A percentile compares a stretch with the other conserved stretches of the same genome.
Evolutionary conservation across 1,140 invertebrate species (phyloP).

Genomic region (Trichonephila inaurata): DNA sequence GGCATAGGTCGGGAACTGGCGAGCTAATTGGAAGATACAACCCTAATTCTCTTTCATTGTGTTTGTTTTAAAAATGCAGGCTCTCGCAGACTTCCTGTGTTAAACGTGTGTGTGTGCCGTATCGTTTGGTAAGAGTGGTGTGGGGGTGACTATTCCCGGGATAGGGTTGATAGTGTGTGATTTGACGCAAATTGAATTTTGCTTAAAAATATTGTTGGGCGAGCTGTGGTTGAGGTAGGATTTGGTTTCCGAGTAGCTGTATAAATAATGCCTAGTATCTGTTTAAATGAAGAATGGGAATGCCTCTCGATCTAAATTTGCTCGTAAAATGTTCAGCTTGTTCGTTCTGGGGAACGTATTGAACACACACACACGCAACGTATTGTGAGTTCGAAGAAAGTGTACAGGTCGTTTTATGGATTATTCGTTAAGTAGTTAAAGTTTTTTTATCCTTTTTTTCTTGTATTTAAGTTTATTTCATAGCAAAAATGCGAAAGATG

Average conservation of each 20-base stretch:
- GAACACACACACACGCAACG: neutral
- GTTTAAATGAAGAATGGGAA: conserved; percentile 25
- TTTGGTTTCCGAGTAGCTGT: neutral
- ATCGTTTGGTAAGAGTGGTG: conserved; percentile 1
- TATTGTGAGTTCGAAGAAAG: neutral
- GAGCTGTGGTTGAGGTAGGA: neutral
- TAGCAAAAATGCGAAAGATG: too few species aligned
- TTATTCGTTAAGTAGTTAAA: neutral
- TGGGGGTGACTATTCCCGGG: neutral
- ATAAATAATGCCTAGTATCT: conserved; percentile 5
- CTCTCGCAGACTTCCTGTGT: conserved; percentile 32
- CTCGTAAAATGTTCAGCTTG: conserved; percentile 39
- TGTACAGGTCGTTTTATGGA: neutral
- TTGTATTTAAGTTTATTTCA: too few species aligned
- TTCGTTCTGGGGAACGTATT: neutral
- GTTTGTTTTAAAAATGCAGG: conserved; percentile 59
- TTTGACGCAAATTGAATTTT: conserved; percentile 32
- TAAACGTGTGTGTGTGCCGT: neutral
- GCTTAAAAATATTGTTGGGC: neutral
- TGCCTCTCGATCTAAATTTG: conserved; percentile 5
- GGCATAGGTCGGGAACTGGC: conserved; percentile 32
- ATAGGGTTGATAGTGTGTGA: conserved; percentile 26
- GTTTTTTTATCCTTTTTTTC: neutral
- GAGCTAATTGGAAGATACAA: conserved; percentile 65
- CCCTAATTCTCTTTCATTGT: conserved; percentile 65